A percentile compares a stretch with the other conserved stretches of the same genome.
phyloP scores from a whole-genome alignment of 2,888 invertebrate genomes.

The Cancer borealis region DNA sequence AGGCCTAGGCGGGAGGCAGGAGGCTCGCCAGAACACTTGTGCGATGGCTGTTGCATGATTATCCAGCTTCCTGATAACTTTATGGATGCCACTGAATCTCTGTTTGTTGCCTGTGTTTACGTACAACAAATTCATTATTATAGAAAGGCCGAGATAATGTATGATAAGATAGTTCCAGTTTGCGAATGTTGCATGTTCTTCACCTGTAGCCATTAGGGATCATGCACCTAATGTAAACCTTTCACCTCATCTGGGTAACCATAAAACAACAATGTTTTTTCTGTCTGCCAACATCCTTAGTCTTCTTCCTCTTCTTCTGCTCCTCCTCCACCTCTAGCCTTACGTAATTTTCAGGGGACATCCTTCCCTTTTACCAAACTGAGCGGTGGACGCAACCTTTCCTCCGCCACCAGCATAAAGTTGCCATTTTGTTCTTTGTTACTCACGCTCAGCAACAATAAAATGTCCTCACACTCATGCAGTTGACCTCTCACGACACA shows the following conservation, averaged over 20 bases:
- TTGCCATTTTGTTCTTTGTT: conserved; percentile 3
- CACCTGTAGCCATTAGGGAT: neutral
- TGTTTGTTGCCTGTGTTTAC: neutral
- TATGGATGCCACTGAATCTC: neutral
- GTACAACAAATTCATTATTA: neutral
- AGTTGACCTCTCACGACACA: neutral
- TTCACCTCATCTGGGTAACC: neutral
- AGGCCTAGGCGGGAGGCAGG: neutral
- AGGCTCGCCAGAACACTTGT: neutral
- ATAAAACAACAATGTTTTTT: neutral
- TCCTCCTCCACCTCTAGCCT: neutral
- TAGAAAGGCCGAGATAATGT: neutral
- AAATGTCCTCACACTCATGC: neutral
- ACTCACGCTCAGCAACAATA: neutral
- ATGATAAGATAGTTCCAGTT: conserved; percentile 8
- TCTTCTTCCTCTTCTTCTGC: neutral
- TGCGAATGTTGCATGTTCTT: neutral
- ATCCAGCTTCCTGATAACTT: neutral
- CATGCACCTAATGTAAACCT: neutral
- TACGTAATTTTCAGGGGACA: neutral
- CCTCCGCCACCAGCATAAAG: neutral
- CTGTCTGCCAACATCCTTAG: neutral
- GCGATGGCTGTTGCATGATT: neutral
- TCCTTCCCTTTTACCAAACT: neutral
- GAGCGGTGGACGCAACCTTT: neutral